Evolutionary conservation across 2,797 vertebrate species (phyloP).

Genomic region (Intellagama lesueurii): DNA sequence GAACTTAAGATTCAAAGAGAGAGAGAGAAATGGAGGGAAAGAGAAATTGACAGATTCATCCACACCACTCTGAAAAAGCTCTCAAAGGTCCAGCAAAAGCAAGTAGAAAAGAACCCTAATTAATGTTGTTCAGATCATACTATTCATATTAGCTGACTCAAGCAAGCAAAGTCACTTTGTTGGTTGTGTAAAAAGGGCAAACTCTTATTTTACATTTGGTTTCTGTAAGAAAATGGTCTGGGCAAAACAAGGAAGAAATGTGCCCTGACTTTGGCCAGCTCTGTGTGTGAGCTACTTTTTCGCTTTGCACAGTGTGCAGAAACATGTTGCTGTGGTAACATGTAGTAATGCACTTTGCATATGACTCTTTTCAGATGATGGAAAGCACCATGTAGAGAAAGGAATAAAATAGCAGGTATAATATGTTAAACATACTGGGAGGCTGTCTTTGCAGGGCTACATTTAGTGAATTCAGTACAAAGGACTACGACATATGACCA

Average conservation of each 20-base stretch:
- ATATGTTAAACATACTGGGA: neutral
- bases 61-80: neutral
- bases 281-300: neutral
- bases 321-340: neutral
- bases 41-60: neutral
- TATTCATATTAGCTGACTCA: neutral
- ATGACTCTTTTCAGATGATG: neutral
- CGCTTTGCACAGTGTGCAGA: neutral
- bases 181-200: neutral
- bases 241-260: slow-evolving; percentile 13
- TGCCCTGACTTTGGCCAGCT: neutral
- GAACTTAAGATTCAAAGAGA: neutral
- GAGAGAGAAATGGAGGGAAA: neutral
- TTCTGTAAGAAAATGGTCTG: slow-evolving; percentile 10
- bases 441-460: neutral
- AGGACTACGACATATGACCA: neutral
- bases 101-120: slow-evolving; percentile 21
- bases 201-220: neutral
- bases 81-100: neutral
- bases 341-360: neutral
- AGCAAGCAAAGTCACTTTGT: neutral
- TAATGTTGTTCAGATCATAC: neutral
- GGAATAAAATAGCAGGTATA: neutral
- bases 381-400: neutral
- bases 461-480: neutral